A percentile compares a stretch with the other conserved stretches of the same genome.
These are phyloP conservation scores for Lasioglossum marginatum DNA, from an alignment of 2,888 invertebrate genomes.

Conservation along the genomic window DNA sequence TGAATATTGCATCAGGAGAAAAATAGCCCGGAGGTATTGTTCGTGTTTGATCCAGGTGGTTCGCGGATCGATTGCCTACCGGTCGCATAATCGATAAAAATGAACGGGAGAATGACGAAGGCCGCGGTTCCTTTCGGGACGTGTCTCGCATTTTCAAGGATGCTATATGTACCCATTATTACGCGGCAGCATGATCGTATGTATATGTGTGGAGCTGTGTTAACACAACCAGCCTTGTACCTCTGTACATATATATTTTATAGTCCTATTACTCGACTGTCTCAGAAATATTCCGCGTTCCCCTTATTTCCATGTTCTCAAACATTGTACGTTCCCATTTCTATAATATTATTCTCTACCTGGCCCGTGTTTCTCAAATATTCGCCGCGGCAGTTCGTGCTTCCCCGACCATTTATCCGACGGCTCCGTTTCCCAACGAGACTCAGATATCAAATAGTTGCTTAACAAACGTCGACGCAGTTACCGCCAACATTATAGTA, in stretches of 20 bases:
- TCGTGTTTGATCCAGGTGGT: constrained; percentile 23
- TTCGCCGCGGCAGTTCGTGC: neutral
- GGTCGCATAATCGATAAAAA: constrained; percentile 15
- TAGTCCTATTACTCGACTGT: constrained; percentile 42
- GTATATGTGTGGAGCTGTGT: neutral
- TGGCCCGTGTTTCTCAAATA: constrained; percentile 50
- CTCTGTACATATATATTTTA: constrained; percentile 31
- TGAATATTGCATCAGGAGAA: constrained; percentile 52
- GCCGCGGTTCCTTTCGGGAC: neutral
- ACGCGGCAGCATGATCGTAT: neutral
- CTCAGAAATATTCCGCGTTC: constrained; percentile 43
- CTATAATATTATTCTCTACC: constrained; percentile 56
- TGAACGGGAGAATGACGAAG: constrained; percentile 1
- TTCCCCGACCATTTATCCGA: constrained; percentile 21
- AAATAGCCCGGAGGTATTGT: constrained; percentile 24
- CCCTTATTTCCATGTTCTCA: constrained; percentile 56
- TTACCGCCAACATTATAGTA: constrained; percentile 5
- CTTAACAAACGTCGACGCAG: constrained; percentile 30
- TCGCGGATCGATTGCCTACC: constrained; percentile 12
- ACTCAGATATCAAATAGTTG: constrained; percentile 44
- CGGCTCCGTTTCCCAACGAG: constrained; percentile 16
- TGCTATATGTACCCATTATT: neutral
- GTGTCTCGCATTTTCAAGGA: neutral
- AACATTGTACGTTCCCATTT: constrained; percentile 52
- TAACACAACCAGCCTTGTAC: neutral